Base-by-base conservation (phyloP, 2,113 vertebrate genomes). In the Chitala chitala region DNA sequence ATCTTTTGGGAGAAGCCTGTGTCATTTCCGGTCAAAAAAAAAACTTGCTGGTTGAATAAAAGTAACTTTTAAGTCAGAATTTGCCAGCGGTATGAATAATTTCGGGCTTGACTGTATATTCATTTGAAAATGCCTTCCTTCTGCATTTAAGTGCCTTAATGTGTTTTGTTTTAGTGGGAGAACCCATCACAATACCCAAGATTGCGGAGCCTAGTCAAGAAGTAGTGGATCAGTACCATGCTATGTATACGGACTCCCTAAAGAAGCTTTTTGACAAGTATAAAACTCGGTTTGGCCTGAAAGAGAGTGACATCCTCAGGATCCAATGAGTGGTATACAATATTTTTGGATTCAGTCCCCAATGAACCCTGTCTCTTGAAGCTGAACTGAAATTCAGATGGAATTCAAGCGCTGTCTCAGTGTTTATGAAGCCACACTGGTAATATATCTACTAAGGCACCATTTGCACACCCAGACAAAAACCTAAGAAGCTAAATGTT, bases 171-270 rank as follows among this genome's bases (percentile, higher is more conserved):
- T 36, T 77, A 99, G 97, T 99, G 75, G 97, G 97, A 1, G 96
- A 98, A 72, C 96, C 97, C 36, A 95, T 99, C 86, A 96, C 94
- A 0, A 85, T 98, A 69, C 97, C 97, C 59, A 95, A 93, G 85
- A 89, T 92, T 0, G 93, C 93, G 53, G 87, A 93, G 0, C 95
- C 96, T 0, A 89, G 86, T 64, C 90, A 90, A 53, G 92, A 90
- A n/a, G 89, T 92, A 48, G 89, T 99, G 69, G 91, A 96, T 69
- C 83, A 93, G 56, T 99, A 98, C 84, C 97, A 99, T n/a, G 64
- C 79, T 75, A 89, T 98, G 83, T 99, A 99, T 70, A 74, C 94
- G 84, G 89, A 84, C 64, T 94, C 95, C 51, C 91, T 99, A 36
- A 84, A 85, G 74, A 90, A 90, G 75, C 94, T 99, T 55, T 99